These are phyloP conservation scores for Oscheius onirici DNA, from an alignment of 2,888 invertebrate genomes.

Conservation along the genomic window DNA sequence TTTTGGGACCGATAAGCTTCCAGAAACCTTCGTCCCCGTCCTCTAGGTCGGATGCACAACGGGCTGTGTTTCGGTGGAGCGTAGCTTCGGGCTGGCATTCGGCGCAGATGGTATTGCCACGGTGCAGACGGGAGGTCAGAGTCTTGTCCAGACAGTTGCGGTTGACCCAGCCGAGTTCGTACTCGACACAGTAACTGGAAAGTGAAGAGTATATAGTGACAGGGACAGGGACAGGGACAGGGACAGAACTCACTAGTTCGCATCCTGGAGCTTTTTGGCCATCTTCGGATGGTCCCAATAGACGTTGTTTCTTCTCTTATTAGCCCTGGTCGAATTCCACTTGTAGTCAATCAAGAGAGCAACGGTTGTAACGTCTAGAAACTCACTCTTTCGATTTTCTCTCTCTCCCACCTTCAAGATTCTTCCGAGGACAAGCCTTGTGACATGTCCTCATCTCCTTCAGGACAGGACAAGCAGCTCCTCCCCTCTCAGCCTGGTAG, in stretches of 20 bases:
- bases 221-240: too few relatives aligned
- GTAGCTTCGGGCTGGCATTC: constrained; percentile 70
- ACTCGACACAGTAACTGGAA: constrained; percentile 67
- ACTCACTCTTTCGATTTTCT: neutral
- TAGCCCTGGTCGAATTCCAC: constrained; percentile 52
- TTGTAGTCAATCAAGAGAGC: constrained; percentile 65
- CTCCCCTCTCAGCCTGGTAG: constrained; percentile 51
- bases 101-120: constrained; percentile 60
- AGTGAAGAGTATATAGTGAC: too few relatives aligned
- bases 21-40: constrained; percentile 69
- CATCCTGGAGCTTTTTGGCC: constrained; percentile 37
- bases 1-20: constrained; percentile 67
- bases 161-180: constrained; percentile 66
- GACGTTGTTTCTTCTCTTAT: constrained; percentile 38
- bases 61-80: constrained; percentile 56
- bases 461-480: constrained; percentile 50
- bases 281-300: constrained; percentile 48
- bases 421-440: constrained; percentile 41
- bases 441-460: constrained; percentile 60
- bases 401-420: constrained; percentile 19
- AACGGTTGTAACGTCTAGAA: constrained; percentile 62
- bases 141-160: constrained; percentile 60
- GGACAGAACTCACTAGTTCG: constrained; percentile 48
- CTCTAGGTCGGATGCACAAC: constrained; percentile 66
- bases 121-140: constrained; percentile 38